These are phyloP conservation scores for Struthio camelus DNA, from an alignment of 2,113 vertebrate species.

Conservation along the genomic window DNA sequence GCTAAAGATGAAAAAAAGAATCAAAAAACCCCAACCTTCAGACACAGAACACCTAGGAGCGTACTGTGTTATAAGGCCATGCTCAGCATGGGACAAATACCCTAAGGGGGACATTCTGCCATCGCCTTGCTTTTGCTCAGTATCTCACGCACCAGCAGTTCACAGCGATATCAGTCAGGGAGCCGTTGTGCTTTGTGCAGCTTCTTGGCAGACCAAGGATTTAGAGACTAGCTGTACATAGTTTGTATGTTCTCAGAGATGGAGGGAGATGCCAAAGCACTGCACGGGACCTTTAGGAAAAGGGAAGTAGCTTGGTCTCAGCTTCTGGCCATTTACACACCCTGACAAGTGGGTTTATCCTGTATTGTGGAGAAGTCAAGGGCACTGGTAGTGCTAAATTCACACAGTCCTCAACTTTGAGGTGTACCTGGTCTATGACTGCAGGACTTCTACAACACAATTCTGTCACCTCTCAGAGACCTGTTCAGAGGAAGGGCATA, in stretches of 20 bases:
- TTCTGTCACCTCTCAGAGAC: background rate
- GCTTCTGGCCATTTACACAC: background rate
- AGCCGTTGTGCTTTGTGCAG: background rate
- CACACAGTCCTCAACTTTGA: too few species aligned
- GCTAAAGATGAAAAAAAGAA: background rate
- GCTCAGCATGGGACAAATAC: background rate
- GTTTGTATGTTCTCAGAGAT: background rate
- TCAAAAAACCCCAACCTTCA: too few species aligned
- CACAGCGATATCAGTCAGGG: background rate
- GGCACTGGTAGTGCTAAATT: background rate
- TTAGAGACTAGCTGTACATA: background rate
- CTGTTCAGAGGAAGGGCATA: background rate
- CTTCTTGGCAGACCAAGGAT: background rate
- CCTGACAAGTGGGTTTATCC: background rate
- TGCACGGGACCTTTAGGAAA: background rate
- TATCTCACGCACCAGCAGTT: background rate
- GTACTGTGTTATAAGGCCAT: background rate
- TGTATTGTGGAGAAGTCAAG: background rate
- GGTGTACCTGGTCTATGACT: background rate
- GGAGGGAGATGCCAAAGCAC: background rate
- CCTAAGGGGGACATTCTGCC: background rate
- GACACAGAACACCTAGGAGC: too few species aligned
- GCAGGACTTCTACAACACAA: background rate
- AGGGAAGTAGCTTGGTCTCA: background rate
- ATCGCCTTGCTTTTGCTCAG: background rate